Evolutionary conservation across 2,113 vertebrate species (phyloP).

Genomic region (Panthera uncia): DNA sequence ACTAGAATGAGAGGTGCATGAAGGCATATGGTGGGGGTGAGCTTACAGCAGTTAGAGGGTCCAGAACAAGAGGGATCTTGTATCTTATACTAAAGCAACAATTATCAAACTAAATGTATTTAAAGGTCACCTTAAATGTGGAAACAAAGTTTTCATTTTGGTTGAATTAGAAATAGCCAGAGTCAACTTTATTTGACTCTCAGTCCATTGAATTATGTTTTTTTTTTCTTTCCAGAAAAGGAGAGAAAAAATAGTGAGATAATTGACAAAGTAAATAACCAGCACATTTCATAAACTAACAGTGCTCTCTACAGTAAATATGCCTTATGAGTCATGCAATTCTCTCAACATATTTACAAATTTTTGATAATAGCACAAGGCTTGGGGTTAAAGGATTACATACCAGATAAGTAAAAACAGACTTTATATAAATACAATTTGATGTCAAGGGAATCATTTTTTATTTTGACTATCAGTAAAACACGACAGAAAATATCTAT

Average conservation of each 20-base stretch:
- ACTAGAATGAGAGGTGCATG: not conserved
- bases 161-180: not conserved
- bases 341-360: slow-evolving; percentile 13
- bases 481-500: not conserved
- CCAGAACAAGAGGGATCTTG: not conserved
- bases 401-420: not conserved
- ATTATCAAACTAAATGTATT: not conserved
- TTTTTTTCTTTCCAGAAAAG: not conserved
- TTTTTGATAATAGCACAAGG: not conserved
- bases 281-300: not conserved
- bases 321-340: not conserved
- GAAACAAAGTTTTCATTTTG: not conserved
- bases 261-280: not conserved
- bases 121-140: not conserved
- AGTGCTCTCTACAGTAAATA: not conserved
- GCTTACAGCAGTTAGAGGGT: not conserved
- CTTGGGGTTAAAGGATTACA: not conserved
- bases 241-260: not conserved
- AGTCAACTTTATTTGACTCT: not conserved
- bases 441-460: not conserved
- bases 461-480: not conserved
- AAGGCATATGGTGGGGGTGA: not conserved
- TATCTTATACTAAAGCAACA: not conserved
- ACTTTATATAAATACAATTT: not conserved
- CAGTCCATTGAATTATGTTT: not conserved